These are phyloP conservation scores for Siderastrea radians DNA, from an alignment of 92 coral and sea anemone genomes.

Conservation along the genomic window DNA sequence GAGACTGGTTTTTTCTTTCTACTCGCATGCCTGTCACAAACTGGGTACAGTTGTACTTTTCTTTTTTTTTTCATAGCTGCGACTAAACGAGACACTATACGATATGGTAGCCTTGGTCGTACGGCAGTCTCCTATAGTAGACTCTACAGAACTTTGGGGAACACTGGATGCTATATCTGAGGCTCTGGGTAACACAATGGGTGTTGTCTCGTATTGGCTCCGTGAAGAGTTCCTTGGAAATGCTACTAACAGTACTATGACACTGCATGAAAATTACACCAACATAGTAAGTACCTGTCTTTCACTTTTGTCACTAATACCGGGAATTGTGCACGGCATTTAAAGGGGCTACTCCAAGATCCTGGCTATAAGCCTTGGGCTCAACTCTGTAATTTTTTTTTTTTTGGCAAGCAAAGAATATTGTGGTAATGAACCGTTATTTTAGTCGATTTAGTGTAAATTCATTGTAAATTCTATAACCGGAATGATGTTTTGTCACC, in stretches of 20 bases:
- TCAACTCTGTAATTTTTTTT: too few species aligned
- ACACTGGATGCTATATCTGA: slow-evolving; percentile 16
- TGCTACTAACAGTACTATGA: background rate
- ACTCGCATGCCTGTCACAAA: too few species aligned
- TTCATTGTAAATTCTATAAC: too few species aligned
- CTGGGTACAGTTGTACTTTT: too few species aligned
- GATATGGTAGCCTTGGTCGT: slow-evolving; percentile 32
- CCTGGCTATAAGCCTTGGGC: too few species aligned
- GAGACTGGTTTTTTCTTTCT: too few species aligned
- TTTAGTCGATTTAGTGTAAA: too few species aligned
- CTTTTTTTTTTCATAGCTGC: slow-evolving; percentile 21
- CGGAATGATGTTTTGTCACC: too few species aligned
- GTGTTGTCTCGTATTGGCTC: slow-evolving; percentile 10
- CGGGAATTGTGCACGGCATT: too few species aligned
- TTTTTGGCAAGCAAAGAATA: too few species aligned
- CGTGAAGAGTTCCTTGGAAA: background rate
- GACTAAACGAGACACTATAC: slow-evolving; percentile 32
- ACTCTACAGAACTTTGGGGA: slow-evolving; percentile 24
- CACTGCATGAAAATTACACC: background rate
- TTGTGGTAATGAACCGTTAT: too few species aligned
- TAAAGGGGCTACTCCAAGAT: too few species aligned
- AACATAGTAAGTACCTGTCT: background rate
- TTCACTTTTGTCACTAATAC: background rate
- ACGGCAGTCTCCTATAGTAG: background rate
- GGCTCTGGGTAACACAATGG: slow-evolving; percentile 8